phyloP scores from a whole-genome alignment of 2,113 vertebrate genomes.

The western clawed frog (Xenopus tropicalis) region DNA sequence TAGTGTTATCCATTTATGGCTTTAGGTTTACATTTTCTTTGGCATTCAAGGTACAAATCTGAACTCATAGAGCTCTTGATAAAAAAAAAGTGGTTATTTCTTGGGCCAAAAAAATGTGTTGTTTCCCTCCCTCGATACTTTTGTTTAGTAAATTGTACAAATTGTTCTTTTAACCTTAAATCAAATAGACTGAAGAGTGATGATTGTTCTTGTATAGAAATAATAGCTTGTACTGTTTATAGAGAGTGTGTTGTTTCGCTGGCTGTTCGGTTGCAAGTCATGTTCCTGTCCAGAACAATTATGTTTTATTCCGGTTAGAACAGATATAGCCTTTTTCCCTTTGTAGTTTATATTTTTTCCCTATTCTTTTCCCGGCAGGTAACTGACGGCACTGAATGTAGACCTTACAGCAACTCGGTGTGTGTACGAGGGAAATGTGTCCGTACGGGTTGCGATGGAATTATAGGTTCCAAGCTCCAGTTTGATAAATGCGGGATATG shows the following conservation, averaged over 20 bases:
- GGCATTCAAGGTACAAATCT: too few species aligned
- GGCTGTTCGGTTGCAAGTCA: too few species aligned
- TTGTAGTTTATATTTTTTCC: neutral
- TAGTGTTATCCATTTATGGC: too few species aligned
- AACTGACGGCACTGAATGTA: constrained; percentile 87
- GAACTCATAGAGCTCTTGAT: too few species aligned
- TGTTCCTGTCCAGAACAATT: too few species aligned
- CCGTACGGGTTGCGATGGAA: constrained; percentile 88
- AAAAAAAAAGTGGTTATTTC: too few species aligned
- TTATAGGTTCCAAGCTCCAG: constrained; percentile 95
- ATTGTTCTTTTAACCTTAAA: neutral
- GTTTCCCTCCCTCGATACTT: too few species aligned
- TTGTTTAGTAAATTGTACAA: neutral
- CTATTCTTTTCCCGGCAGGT: constrained; percentile 68
- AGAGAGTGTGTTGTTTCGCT: neutral
- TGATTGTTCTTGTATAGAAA: neutral
- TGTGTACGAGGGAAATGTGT: constrained; percentile 92
- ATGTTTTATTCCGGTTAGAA: too few species aligned
- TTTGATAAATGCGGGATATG: constrained; percentile 93
- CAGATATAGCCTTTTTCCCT: too few species aligned
- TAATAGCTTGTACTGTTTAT: constrained; percentile 1
- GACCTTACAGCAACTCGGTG: constrained; percentile 88
- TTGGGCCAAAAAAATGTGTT: too few species aligned
- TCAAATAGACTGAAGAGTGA: neutral
- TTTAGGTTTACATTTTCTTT: too few species aligned